phyloP scores from a whole-genome alignment of 2,113 vertebrate species.

The Passer domesticus region DNA sequence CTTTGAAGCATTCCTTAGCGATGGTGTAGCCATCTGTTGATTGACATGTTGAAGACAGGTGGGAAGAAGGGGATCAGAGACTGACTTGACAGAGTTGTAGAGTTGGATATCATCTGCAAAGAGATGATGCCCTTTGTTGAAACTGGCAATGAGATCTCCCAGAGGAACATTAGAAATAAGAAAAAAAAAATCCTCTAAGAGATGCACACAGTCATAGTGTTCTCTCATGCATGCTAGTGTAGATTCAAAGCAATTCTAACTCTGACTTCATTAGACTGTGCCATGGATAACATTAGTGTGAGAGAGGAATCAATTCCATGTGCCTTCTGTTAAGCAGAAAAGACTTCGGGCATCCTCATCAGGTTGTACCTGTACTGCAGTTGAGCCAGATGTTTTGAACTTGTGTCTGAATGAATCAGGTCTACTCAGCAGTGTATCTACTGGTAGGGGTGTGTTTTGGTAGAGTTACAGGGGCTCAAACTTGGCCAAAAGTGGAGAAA shows the following conservation, averaged over 20 bases:
- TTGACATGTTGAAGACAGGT: conserved; percentile 63
- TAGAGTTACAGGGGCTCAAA: background rate
- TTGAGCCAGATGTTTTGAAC: background rate
- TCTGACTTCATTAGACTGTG: conserved; percentile 6
- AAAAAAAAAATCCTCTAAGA: background rate
- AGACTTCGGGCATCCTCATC: background rate
- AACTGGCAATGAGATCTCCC: conserved; percentile 32
- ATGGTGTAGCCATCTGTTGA: conserved; percentile 63
- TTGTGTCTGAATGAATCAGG: background rate
- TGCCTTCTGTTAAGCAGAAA: background rate
- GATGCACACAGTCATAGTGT: background rate
- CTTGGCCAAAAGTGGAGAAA: background rate
- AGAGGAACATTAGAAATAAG: background rate
- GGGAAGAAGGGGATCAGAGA: conserved; percentile 60
- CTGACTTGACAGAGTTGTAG: conserved; percentile 45
- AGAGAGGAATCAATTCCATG: background rate
- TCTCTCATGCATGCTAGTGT: background rate
- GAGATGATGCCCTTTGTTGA: conserved; percentile 51
- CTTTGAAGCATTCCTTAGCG: conserved; percentile 63
- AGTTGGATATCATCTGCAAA: conserved; percentile 43
- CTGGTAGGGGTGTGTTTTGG: background rate
- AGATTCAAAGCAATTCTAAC: background rate
- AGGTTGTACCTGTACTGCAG: background rate
- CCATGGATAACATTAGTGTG: background rate
- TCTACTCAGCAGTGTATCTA: background rate